phyloP scores from a whole-genome alignment of 2,888 invertebrate species.

The Drosophila quasianomalipes region DNA sequence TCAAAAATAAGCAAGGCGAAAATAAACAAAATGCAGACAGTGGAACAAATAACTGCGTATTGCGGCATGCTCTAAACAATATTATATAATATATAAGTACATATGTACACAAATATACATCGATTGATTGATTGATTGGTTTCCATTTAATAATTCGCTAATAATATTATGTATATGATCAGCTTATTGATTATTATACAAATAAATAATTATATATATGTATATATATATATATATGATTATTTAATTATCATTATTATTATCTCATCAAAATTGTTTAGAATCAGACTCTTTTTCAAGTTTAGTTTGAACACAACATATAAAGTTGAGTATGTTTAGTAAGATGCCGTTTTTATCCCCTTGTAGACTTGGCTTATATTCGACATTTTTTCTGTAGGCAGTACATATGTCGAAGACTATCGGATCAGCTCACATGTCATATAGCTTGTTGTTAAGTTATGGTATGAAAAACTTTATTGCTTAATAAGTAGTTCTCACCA shows the following conservation, averaged over 20 bases:
- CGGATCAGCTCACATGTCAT: neutral
- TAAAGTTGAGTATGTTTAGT: too few species aligned
- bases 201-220: too few species aligned
- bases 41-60: neutral
- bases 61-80: neutral
- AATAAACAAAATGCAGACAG: conserved; percentile 11
- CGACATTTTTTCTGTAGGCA: neutral
- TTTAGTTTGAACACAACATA: too few species aligned
- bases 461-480: neutral
- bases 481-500: neutral
- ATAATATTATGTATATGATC: neutral
- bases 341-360: too few species aligned
- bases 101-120: neutral
- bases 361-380: neutral
- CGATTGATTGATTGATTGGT: neutral
- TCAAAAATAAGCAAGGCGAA: conserved; percentile 36
- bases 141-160: neutral
- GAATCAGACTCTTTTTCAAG: too few species aligned
- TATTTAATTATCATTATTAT: too few species aligned
- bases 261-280: too few species aligned
- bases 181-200: neutral
- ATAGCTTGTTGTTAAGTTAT: neutral
- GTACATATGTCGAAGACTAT: neutral
- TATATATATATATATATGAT: neutral
- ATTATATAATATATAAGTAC: neutral